Conservation (phyloP, 2,888 invertebrate genomes). For the Rotaria sp. region DNA sequence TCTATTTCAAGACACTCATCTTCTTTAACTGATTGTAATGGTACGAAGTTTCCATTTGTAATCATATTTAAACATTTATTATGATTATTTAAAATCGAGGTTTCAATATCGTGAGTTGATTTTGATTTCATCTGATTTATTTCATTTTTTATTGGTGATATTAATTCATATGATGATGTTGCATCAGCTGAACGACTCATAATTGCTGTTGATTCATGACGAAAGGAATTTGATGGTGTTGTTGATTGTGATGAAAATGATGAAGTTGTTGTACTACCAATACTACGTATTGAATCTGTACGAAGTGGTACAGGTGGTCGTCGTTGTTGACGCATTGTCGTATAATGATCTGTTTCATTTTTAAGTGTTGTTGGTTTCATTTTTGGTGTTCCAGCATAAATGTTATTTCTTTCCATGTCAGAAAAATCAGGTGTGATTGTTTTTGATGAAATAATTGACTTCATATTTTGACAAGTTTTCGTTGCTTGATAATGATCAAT, state of each 20-base stretch:
- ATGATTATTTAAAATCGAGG: neutral
- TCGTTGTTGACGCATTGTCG: neutral
- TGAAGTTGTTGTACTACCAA: neutral
- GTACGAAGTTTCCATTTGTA: neutral
- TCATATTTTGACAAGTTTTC: neutral
- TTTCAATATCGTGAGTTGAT: neutral
- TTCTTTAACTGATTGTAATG: constrained; percentile 13
- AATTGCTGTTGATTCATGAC: neutral
- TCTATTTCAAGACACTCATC: neutral
- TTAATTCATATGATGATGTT: neutral
- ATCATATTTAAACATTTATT: neutral
- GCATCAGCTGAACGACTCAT: neutral
- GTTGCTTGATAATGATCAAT: neutral
- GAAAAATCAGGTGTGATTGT: neutral
- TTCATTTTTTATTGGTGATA: neutral
- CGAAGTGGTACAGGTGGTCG: neutral
- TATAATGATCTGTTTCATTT: neutral
- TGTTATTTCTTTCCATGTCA: neutral
- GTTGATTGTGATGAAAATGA: neutral
- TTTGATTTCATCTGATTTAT: neutral
- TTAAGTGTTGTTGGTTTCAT: neutral
- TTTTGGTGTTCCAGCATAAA: neutral
- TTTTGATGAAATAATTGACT: neutral
- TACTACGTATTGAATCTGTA: neutral
- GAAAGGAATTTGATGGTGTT: neutral